Evolutionary conservation across 2,888 invertebrate species (phyloP), one percentile per base, ranked within the genome.

Genomic region (Apamea monoglypha): DNA sequence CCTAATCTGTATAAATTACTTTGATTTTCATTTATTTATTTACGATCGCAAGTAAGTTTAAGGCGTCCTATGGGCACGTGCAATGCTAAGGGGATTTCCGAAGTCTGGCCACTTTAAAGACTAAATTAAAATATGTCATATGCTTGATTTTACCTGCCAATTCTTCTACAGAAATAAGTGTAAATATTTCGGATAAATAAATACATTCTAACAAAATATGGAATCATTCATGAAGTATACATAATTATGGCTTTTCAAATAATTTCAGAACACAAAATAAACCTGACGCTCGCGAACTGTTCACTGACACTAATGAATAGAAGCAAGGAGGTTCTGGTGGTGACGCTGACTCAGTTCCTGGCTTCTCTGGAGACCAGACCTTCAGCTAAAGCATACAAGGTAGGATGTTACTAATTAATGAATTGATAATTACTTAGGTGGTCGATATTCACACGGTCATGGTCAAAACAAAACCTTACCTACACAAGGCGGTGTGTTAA

Each of bases 211-310:
- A 70, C 8, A 70, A 70, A 32, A 70, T 50, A 70, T 36, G 53
- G 18, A 25, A n/a, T 56, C 36, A 36, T 18, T 8, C 18, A n/a
- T 6, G 29, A 56, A 56, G 8, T 56, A 16, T 47, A 47, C 14
- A 47, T 47, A 16, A 47, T 40, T n/a, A n/a, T n/a, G n/a, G n/a
- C n/a, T n/a, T n/a, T 25, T 40, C 50, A 1, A 59, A 50, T 44
- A n/a, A 36, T 97, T 96, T 88, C 96, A 98, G 98, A 98, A 90
- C 98, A 98, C 92, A 98, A 98, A 94, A 95, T 98, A 81, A 98
- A 98, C 93, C 96, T 98, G 84, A 98, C 98, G 1, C 93, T 98
- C 74, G 98, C 98, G 29, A 98, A 98, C 92, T 97, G 98, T 87
- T 98, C 98, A 3, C 82, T 98, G 77, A 98, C 98, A 21, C 94